Evolutionary conservation across 2,888 invertebrate species (phyloP), one percentile per base, ranked within the genome.

Genomic region (Drosophila monieri): DNA sequence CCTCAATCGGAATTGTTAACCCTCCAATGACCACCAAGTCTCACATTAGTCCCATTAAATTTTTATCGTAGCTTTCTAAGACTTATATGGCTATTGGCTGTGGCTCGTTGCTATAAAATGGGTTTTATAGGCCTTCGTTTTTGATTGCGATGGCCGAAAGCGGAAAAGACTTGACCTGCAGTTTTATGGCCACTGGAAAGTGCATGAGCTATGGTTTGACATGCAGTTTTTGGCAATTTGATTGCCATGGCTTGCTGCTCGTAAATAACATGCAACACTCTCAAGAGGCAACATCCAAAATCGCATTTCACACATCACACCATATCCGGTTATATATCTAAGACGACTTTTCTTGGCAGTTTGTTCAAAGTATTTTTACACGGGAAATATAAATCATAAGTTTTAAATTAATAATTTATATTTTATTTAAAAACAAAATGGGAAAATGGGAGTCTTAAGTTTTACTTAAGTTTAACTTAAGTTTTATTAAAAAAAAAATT

Each of bases 181-280:
- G 85, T 85, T 80, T 80, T 74, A 81, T 72, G 51, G 83, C 53
- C 73, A 81, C 56, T 83, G 57, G 59, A 37, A 48, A 39, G 57
- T 65, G 41, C 35, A 35, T 12, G 53, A 66, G 73, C 67, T 62
- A 78, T 70, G 60, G 68, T 77, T 86, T 84, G 86, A 86, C 80
- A 86, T 84, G 86, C 80, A 80, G 73, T 73, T 80, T 54, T 37
- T 10, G 46, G 49, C 43, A 46, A 59, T 72, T 59, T 78, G 80
- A 86, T 78, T 74, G 58, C 73, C 71, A 27, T 73, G 53, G 73
- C 64, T 37, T 48, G 66, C 21, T 21, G 47, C 52, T 15, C 87
- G 80, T 86, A 78, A 83, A 83, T 80, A 83, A 72, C 85, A 80
- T 80, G 87, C 81, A 85, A 86, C 81, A 83, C 81, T 83, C 85